Base-by-base conservation (phyloP, 2,888 invertebrate species). In the Junonia oenone region DNA sequence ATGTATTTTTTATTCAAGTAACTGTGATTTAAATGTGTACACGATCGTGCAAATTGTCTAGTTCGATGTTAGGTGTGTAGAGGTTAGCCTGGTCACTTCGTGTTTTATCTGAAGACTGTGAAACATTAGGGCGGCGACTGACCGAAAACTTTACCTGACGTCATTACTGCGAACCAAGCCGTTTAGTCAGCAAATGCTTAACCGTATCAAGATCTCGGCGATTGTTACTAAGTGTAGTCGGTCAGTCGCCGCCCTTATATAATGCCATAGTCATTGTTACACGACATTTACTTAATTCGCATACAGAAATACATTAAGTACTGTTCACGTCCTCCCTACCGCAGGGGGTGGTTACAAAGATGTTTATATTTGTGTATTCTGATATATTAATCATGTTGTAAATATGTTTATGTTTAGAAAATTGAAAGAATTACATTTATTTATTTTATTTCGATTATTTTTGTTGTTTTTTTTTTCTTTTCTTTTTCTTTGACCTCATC, bases 351-450 rank as follows among this genome's bases (percentile, higher is more conserved):
- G 45, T 56, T 48, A 49, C 45, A 45, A 51, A 55, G 56, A 53
- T 59, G 50, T 59, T 53, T 40, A 54, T 56, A 54, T 51, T 57
- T 27, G 35, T 47, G 46, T 46, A 35, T 29, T 57, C 48, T 33
- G 37, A 38, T 31, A 33, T 40, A 43, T 27, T 45, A 85, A 81
- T 83, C 81, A 78, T 76, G 72, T 75, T 90, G 89, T 90, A 89
- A 89, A 90, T 89, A 88, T 83, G 81, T 83, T 82, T 76, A 80
- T 78, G 76, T 75, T 55, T 50, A 47, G 35, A 55, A 45, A 45
- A 31, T 78, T 78, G 78, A 70, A 67, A 76, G 79, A 78, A 77
- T 89, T 90, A 89, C 83, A 89, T 83, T 85, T 84, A 84, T 88
- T 90, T 86, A 87, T 85, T 86, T 88, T 81, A 84, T 83, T 84